A percentile compares a stretch with the other conserved stretches of the same genome.
Evolutionary conservation across 2,797 vertebrate genomes (phyloP).

Genomic region (Pempheris klunzingeri): DNA sequence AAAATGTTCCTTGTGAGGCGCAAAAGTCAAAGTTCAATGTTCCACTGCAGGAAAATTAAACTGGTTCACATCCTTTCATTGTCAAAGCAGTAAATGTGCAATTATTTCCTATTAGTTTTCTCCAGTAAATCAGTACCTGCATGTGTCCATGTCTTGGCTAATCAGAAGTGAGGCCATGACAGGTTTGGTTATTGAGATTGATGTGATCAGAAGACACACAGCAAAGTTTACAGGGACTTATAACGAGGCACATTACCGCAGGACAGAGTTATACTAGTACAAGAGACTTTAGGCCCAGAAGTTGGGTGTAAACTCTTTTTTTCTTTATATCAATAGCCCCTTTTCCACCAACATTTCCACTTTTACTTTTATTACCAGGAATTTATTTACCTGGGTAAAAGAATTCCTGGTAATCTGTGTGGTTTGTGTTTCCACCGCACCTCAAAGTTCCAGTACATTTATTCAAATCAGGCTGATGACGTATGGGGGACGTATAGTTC

Average conservation of each 20-base stretch:
- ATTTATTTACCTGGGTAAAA: no score
- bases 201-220: background rate
- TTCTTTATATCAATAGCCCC: no score
- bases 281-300: background rate
- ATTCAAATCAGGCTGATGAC: no score
- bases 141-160: background rate
- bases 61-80: background rate
- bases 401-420: no score
- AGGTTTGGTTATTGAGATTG: background rate
- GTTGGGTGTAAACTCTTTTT: background rate
- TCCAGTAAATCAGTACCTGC: background rate
- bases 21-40: background rate
- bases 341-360: no score
- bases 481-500: no score
- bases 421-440: no score
- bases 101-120: background rate
- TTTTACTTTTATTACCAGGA: no score
- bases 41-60: background rate
- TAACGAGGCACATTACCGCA: background rate
- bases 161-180: background rate
- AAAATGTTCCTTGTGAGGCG: background rate
- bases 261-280: background rate
- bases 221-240: background rate
- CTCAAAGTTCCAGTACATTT: no score
- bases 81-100: background rate